phyloP scores from a whole-genome alignment of 2,888 invertebrate genomes.

The Drosophila siamana region DNA sequence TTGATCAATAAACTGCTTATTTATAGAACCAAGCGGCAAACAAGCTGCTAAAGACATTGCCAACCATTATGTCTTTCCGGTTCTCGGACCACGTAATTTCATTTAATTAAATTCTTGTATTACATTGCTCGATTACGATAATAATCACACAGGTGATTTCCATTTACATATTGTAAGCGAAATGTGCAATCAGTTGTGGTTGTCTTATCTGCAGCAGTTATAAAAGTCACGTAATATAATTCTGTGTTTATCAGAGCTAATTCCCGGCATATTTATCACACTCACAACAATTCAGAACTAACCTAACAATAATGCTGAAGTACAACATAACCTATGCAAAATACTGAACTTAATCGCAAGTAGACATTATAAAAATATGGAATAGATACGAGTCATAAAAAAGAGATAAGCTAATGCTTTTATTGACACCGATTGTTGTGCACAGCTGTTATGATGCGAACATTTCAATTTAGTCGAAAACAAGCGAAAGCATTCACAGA shows the following conservation, averaged over 20 bases:
- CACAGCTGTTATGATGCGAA: not conserved
- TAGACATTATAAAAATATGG: not conserved
- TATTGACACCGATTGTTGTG: not conserved
- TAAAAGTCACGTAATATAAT: slow-evolving; percentile 54
- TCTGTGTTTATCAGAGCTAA: slow-evolving; percentile 2
- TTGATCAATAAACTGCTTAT: slow-evolving; percentile 74
- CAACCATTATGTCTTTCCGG: slow-evolving; percentile 6
- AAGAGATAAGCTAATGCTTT: slow-evolving; percentile 5
- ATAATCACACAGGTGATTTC: not conserved
- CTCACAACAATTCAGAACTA: not conserved
- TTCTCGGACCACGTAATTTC: slow-evolving; percentile 8
- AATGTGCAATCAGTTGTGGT: not conserved
- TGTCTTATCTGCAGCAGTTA: slow-evolving; percentile 13
- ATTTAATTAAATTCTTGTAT: slow-evolving; percentile 27
- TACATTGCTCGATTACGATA: not conserved
- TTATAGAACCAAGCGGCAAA: slow-evolving; percentile 55
- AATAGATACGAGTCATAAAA: not conserved
- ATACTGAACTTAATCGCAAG: not conserved
- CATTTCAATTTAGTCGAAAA: not conserved
- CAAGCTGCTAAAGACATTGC: slow-evolving; percentile 31
- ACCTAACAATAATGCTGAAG: not conserved
- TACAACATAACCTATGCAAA: not conserved
- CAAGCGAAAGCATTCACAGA: not conserved
- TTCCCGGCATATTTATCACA: no score
- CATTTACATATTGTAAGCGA: not conserved